A percentile compares a stretch with the other conserved stretches of the same genome.
Evolutionary conservation across 2,888 invertebrate species (phyloP).

Genomic region (Cenopis cana): DNA sequence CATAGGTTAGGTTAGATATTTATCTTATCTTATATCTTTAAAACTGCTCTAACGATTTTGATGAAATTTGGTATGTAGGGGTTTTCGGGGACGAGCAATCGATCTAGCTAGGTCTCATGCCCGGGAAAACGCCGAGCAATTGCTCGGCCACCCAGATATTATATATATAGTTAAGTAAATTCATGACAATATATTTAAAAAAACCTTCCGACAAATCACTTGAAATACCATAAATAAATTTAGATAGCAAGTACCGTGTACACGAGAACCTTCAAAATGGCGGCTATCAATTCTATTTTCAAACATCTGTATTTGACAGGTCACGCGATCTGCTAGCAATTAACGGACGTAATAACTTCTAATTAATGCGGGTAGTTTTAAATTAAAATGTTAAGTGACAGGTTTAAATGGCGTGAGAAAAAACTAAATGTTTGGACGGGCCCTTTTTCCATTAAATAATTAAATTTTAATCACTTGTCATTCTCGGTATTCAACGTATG

Average conservation of each 20-base stretch:
- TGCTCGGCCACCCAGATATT: no score
- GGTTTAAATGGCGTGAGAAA: slow-evolving; percentile 35
- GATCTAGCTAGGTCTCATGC: no score
- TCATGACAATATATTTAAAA: slow-evolving; percentile 17
- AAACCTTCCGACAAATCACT: slow-evolving; percentile 20
- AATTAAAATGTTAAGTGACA: slow-evolving; percentile 36
- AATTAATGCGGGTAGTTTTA: slow-evolving; percentile 39
- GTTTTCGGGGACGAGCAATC: no score
- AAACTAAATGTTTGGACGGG: neutral
- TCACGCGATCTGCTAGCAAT: slow-evolving; percentile 40
- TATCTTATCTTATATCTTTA: no score
- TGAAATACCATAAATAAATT: slow-evolving; percentile 30
- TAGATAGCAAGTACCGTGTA: slow-evolving; percentile 29
- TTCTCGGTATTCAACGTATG: neutral
- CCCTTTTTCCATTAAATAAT: neutral
- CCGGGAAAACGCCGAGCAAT: no score
- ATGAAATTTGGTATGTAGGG: no score
- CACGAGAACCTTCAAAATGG: slow-evolving; percentile 35
- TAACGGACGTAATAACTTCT: slow-evolving; percentile 31
- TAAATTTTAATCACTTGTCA: neutral
- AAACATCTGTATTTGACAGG: slow-evolving; percentile 34
- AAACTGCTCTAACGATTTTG: no score
- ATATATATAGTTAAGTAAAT: no score
- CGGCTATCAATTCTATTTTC: slow-evolving; percentile 37
- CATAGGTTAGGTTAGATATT: no score